Conservation (phyloP, 2,888 invertebrate species). For the Calameuta idolon region DNA sequence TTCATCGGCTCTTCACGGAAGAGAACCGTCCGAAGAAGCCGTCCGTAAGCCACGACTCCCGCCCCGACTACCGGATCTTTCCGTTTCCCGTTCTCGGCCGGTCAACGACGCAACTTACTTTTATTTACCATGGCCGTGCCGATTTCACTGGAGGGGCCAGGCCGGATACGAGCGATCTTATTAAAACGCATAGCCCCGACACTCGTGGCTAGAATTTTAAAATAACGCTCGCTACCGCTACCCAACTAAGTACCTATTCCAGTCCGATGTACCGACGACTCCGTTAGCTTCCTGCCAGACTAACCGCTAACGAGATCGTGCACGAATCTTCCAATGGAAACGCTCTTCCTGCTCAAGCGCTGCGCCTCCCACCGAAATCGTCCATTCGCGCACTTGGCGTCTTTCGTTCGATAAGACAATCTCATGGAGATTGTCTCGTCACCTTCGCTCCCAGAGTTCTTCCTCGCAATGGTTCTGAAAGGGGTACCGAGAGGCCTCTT, state of each 20-base stretch:
- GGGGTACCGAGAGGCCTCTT: too few species aligned
- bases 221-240: constrained; percentile 15
- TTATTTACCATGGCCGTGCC: constrained; percentile 7
- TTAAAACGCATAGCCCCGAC: constrained; percentile 24
- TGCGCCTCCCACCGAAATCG: too few species aligned
- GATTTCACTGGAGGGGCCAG: constrained; percentile 12
- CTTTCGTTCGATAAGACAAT: background rate
- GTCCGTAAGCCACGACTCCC: background rate
- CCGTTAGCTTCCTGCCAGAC: constrained; percentile 6
- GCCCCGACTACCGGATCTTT: background rate
- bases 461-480: too few species aligned
- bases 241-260: background rate
- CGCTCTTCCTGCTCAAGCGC: too few species aligned
- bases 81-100: constrained; percentile 5
- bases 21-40: background rate
- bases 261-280: background rate
- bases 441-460: background rate
- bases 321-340: background rate
- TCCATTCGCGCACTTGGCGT: too few species aligned
- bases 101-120: constrained; percentile 4
- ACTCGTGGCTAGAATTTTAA: constrained; percentile 30
- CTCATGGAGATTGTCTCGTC: background rate
- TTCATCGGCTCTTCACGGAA: too few species aligned
- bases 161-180: constrained; percentile 31
- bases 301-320: constrained; percentile 1